Percentiles rank a stretch among this genome's conserved stretches.
These are phyloP conservation scores for Encarsia formosa DNA, from an alignment of 2,888 invertebrate species.

Conservation along the genomic window DNA sequence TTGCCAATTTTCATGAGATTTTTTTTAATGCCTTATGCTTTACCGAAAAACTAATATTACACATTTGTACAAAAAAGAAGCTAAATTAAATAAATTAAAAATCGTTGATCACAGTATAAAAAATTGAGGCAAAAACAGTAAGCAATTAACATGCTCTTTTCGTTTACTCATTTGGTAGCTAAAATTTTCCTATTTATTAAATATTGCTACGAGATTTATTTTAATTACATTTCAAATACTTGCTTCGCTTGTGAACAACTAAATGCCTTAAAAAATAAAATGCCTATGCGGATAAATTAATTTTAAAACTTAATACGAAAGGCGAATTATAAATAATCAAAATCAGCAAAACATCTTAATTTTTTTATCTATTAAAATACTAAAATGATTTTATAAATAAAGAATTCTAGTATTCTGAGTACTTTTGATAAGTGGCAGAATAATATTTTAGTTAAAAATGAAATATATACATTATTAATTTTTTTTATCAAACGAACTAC, in stretches of 20 bases:
- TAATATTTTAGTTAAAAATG: too few species aligned
- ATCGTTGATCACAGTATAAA: conserved; percentile 17
- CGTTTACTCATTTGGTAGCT: conserved; percentile 2
- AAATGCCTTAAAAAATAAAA: conserved; percentile 16
- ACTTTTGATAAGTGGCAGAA: too few species aligned
- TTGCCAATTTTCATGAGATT: too few species aligned
- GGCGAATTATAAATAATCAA: too few species aligned
- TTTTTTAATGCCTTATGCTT: too few species aligned
- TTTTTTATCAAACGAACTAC: too few species aligned
- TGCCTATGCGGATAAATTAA: conserved; percentile 8
- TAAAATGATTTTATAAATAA: too few species aligned
- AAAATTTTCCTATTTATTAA: conserved; percentile 1
- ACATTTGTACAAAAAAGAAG: conserved; percentile 8
- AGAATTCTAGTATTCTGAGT: too few species aligned
- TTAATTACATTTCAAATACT: conserved; percentile 8
- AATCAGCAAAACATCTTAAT: too few species aligned
- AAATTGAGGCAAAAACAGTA: conserved; percentile 14
- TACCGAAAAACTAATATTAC: conserved; percentile 3
- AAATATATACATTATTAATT: too few species aligned
- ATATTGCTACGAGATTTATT: conserved; percentile 15
- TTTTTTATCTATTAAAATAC: too few species aligned
- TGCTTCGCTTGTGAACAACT: conserved; percentile 7
- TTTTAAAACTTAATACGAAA: conserved; percentile 1
- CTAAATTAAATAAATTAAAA: conserved; percentile 11
- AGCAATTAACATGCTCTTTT: conserved; percentile 12